phyloP scores from a whole-genome alignment of 2,797 vertebrate species.

The Trachops cirrhosus region DNA sequence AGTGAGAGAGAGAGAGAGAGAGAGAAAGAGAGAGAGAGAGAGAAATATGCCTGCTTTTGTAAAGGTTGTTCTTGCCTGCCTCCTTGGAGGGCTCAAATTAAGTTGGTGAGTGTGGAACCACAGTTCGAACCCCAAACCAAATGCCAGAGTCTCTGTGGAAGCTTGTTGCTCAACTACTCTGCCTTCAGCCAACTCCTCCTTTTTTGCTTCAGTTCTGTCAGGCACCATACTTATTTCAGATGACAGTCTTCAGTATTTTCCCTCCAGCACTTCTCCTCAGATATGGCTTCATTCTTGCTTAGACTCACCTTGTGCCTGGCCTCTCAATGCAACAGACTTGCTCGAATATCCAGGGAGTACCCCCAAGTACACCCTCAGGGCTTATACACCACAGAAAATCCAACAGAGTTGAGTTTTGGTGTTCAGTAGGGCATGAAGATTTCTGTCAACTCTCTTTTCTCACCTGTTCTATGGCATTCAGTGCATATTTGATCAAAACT shows the following conservation, averaged over 20 bases:
- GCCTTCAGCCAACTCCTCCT: background rate
- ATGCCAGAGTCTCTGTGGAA: background rate
- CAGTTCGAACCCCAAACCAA: background rate
- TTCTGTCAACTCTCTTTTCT: background rate
- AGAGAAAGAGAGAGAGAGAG: background rate
- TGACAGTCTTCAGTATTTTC: background rate
- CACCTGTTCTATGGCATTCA: background rate
- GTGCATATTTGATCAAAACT: conserved; percentile 34
- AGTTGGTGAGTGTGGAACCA: background rate
- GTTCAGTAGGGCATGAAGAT: conserved; percentile 12
- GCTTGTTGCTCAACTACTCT: background rate
- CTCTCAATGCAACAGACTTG: background rate
- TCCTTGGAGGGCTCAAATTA: background rate
- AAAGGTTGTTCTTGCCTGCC: background rate
- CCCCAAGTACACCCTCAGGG: background rate
- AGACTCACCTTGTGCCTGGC: background rate
- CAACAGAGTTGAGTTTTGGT: background rate
- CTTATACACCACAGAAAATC: background rate
- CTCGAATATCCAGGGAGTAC: background rate
- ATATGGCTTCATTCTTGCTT: conserved; percentile 18
- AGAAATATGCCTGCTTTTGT: background rate
- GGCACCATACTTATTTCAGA: background rate
- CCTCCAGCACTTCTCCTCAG: background rate
- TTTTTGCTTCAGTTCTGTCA: background rate
- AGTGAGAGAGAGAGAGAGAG: background rate